Percentiles rank a stretch among this genome's conserved stretches.
These are phyloP conservation scores for Tiphia femorata DNA, from an alignment of 2,888 invertebrate genomes.

Conservation along the genomic window DNA sequence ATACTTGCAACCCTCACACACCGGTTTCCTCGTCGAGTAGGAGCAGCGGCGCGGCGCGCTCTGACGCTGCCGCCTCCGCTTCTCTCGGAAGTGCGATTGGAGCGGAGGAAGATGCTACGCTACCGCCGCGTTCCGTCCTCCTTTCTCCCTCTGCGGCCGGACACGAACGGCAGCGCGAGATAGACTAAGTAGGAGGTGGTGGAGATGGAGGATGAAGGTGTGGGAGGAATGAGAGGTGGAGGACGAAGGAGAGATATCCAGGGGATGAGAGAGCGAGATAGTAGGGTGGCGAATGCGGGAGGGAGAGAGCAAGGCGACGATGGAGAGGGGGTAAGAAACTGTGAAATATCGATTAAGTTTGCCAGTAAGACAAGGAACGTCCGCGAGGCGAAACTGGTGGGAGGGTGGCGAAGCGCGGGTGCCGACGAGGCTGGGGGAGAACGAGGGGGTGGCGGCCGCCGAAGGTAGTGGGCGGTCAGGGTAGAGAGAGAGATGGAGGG, in stretches of 20 bases:
- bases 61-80: constrained; percentile 44
- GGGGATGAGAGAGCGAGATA: constrained; percentile 11
- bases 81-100: constrained; percentile 58
- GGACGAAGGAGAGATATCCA: constrained; percentile 16
- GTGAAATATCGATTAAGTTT: constrained; percentile 70
- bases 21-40: constrained; percentile 35
- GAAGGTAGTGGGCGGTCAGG: constrained; percentile 60
- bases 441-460: constrained; percentile 39
- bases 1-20: constrained; percentile 62
- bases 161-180: constrained; percentile 45
- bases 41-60: constrained; percentile 35
- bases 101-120: constrained; percentile 60
- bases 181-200: constrained; percentile 56
- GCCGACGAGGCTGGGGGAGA: constrained; percentile 25
- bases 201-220: constrained; percentile 21
- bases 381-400: constrained; percentile 57
- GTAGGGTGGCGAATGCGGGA: constrained; percentile 11
- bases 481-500: constrained; percentile 65
- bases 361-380: constrained; percentile 70
- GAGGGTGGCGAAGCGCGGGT: constrained; percentile 26
- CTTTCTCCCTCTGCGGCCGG: constrained; percentile 58
- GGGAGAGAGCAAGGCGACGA: constrained; percentile 27
- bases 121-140: constrained; percentile 27
- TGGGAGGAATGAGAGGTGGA: neutral
- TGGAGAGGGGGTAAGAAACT: constrained; percentile 68